phyloP scores from a whole-genome alignment of 1,140 invertebrate genomes.

The Ephestia elutella region DNA sequence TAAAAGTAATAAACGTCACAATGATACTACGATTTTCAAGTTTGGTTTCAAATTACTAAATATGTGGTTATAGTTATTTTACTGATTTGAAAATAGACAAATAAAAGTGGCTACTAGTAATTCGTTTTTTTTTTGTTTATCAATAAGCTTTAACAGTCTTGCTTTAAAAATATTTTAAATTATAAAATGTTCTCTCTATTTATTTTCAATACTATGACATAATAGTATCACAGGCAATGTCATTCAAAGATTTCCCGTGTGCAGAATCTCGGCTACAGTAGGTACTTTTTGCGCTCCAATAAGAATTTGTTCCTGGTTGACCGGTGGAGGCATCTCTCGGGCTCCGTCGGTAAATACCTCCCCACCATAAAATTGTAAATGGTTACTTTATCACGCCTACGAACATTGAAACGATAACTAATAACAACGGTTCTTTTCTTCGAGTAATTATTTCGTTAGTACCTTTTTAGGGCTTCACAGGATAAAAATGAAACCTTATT shows the following conservation, averaged over 20 bases:
- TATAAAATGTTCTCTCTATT: slow-evolving; percentile 10
- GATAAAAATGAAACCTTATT: too few species aligned
- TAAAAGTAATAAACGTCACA: neutral
- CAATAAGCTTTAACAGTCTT: too few species aligned
- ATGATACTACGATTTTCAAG: neutral
- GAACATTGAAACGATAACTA: slow-evolving; percentile 48
- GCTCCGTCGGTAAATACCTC: slow-evolving; percentile 44
- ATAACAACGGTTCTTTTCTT: slow-evolving; percentile 26
- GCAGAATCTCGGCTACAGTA: slow-evolving; percentile 44
- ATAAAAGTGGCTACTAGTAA: too few species aligned
- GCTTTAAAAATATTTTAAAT: too few species aligned
- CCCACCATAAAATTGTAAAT: slow-evolving; percentile 67
- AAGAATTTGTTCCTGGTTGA: slow-evolving; percentile 67
- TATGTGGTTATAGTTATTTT: too few species aligned
- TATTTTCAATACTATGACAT: slow-evolving; percentile 14
- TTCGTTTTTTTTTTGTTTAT: too few species aligned
- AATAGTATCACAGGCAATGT: slow-evolving; percentile 43
- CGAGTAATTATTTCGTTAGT: neutral
- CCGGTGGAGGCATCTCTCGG: slow-evolving; percentile 42
- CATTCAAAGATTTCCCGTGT: slow-evolving; percentile 59
- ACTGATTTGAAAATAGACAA: too few species aligned
- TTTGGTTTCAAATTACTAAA: too few species aligned
- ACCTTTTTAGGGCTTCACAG: neutral
- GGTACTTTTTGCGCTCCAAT: slow-evolving; percentile 37
- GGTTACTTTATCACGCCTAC: slow-evolving; percentile 43